Evolutionary conservation across 2,113 vertebrate genomes (phyloP), one percentile per base, ranked within the genome.

Genomic region (Dromiciops gliroides): DNA sequence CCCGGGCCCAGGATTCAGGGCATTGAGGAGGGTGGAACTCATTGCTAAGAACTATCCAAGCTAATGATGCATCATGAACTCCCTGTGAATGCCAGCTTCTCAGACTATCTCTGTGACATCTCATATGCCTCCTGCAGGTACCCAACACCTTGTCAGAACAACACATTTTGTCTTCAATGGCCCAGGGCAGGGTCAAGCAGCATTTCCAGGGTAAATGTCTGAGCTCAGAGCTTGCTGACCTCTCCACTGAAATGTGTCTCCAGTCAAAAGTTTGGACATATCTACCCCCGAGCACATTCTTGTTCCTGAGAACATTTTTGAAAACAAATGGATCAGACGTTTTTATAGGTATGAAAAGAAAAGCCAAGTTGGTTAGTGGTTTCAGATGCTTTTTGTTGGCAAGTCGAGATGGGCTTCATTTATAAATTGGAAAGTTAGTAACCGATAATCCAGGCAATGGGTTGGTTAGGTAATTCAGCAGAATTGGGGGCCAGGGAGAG

Each of bases 351-450:
- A 48, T 89, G 95, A 94, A 95, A 89, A 95, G 9, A 19, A 22
- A 89, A 94, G 98, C 97, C 97, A 98, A 96, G 95, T 47, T 95
- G 97, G 98, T 97, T 94, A 93, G 97, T 95, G 95, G 96, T 92
- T 97, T 97, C 98, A 97, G 97, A 98, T 95, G 98, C 97, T 98
- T 98, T 93, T 90, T 92, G 96, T 98, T 96, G 97, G 91, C 94
- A 93, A 95, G 96, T 94, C 97, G 94, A 90, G 94, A 96, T 90
- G 96, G 96, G 93, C 56, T 97, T 97, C 93, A 92, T 95, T 51
- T 97, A 97, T 95, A 95, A 95, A 97, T 93, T 95, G 95, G 47
- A 96, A 93, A 91, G 92, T 95, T 88, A 95, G 95, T 49, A 92
- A 93, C 91, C 90, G 96, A 93, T 97, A 94, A 93, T 94, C 97